Evolutionary conservation across 2,888 invertebrate genomes (phyloP), one percentile per base, ranked within the genome.

Genomic region (Cheilosia variabilis): DNA sequence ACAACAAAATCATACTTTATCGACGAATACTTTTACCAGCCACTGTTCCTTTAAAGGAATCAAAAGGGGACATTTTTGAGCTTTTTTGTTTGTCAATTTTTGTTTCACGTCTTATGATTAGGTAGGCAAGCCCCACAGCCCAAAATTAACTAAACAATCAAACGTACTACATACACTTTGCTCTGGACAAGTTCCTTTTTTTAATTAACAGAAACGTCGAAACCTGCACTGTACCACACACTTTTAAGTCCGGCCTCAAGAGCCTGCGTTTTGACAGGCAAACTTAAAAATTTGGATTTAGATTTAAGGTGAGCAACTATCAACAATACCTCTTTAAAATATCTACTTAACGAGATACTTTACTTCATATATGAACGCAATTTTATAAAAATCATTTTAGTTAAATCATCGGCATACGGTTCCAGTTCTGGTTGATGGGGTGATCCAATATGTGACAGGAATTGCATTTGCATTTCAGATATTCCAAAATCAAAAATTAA

Each of bases 391-490:
- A 3, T 1, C 17, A 45, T 87, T 91, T 34, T 88, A 94, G 93
- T 87, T 93, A 19, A 94, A 93, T 89, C 93, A 93, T 0, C 91
- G 92, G 71, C 93, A 93, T 86, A 92, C 93, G 1, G 89, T 94
- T n/a, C 94, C 94, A 24, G 92, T 93, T 4, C 89, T 94, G n/a
- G 87, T 88, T 24, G 92, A 93, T 80, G 92, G 93, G 94, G 93
- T 22, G 93, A 81, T 24, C 92, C 88, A 87, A 90, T 93, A 37
- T 92, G 91, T 90, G 93, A 93, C 87, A 92, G 92, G 92, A n/a
- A n/a, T n/a, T n/a, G n/a, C n/a, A n/a, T 4, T 6, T 27, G 10
- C 5, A 22, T 27, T 34, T 37, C 31, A 89, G 89, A 75, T 89
- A 88, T 77, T 90, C 90, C 0, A 80, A 88, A 27, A 89, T 88